Evolutionary conservation across 1,140 invertebrate species (phyloP), one percentile per base, ranked within the genome.

Genomic region (Papilio polyxenes): DNA sequence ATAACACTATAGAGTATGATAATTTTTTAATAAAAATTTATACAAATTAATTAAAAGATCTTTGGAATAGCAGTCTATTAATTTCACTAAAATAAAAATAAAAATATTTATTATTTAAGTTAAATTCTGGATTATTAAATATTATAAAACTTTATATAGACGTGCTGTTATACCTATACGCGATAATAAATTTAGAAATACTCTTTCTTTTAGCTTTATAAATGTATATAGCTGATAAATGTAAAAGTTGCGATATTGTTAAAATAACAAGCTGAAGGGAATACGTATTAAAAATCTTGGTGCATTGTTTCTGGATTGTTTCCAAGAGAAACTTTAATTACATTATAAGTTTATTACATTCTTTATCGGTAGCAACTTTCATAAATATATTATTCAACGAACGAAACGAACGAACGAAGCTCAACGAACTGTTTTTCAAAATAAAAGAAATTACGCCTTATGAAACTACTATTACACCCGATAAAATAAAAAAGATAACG

Each of bases 271-370:
- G 65, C 65, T 69, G 37, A 31, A 69, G 23, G 65, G 10, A 37
- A 69, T 3, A 69, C 13, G 31, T 37, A 69, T 69, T 69, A 37
- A 69, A 69, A 31, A 1, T 69, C 65, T 69, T 37, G 23, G 65
- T 69, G 65, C 65, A 69, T 69, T 69, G 65, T 37, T 69, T 37
- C 37, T 69, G 65, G 65, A 69, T 37, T 9, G 23, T 69, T 69
- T 37, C 65, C 65, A 69, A 69, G 10, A 31, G 23, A 31, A 69
- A 69, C 65, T 69, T 37, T 69, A 9, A 31, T 65, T 10, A 69
- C 11, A 37, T 69, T 40, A 23, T 13, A 69, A 69, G 65, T 69
- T 69, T 69, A 37, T 69, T 40, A 11, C 11, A 37, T 69, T 69
- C 3, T 69, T 69, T 15, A 69, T 69, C 11, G 65, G 31, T 37